Base-by-base conservation (phyloP, 2,888 invertebrate species). In the Panopea generosa region DNA sequence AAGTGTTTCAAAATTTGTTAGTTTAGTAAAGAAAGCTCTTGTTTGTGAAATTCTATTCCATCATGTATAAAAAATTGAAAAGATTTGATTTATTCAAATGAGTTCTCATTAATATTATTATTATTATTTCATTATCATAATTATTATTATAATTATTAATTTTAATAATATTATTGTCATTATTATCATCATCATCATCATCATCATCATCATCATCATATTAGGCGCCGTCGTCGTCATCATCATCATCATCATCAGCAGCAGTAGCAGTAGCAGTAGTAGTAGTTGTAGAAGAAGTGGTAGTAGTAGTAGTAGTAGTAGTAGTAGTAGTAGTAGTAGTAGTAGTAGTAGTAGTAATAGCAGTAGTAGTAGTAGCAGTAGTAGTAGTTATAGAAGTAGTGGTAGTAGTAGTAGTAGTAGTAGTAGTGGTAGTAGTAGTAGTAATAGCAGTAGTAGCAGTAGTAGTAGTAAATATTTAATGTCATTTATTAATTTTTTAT, bases 271-370 rank as follows among this genome's bases (percentile, higher is more conserved):
- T 11, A 11, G 14, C 40, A 11, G 40, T 40, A 40, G 40, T 40
- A 40, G 40, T 40, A 40, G 40, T 40, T 11, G 40, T 40, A 40
- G 40, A 11, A 40, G 40, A 11, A 40, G 40, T 40, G 14, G 40
- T 40, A 40, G 40, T 40, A 40, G 40, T 40, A 40, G 40, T 40
- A 40, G 40, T 40, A 40, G 40, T 40, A 40, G 40, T 40, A 40
- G 40, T 40, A 40, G 40, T 40, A 40, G 40, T 40, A 40, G 40
- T 40, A 40, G 40, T 40, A 40, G 40, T 40, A 40, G 40, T 40
- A 40, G 40, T 40, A 40, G 40, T 40, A 40, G 40, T 40, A 40
- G 40, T 40, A 40, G 40, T 40, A 40, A 14, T 40, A 40, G 40
- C 14, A 40, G 14, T 40, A 40, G 40, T 40, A 40, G 40, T 40